Evolutionary conservation across 2,888 invertebrate species (phyloP).

Genomic region (Anthoptus insignis): DNA sequence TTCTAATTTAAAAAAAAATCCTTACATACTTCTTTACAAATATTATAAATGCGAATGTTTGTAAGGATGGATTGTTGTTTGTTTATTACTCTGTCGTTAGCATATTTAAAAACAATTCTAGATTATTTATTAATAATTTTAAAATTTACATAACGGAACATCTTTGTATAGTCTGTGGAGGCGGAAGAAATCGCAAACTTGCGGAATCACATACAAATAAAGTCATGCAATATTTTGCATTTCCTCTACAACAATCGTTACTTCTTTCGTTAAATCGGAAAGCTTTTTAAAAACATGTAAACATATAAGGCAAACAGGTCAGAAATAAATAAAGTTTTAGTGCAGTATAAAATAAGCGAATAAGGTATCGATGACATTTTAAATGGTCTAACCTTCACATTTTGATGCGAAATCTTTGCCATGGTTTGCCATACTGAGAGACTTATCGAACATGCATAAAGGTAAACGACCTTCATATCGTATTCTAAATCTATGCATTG

Average conservation of each 20-base stretch:
- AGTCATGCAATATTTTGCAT: neutral
- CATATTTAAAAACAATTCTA: no score
- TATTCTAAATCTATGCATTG: conserved; percentile 5
- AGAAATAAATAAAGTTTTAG: conserved; percentile 17
- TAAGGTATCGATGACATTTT: conserved; percentile 35
- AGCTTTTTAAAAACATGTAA: neutral
- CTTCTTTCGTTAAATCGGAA: neutral
- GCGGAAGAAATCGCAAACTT: neutral
- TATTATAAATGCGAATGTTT: no score
- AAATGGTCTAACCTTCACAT: conserved; percentile 35
- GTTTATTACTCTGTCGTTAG: no score
- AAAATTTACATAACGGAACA: neutral
- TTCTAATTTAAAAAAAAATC: no score
- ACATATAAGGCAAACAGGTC: conserved; percentile 11
- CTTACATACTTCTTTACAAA: no score
- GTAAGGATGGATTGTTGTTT: no score
- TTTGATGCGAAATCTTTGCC: conserved; percentile 29
- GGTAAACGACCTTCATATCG: conserved; percentile 16
- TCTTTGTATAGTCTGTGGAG: neutral
- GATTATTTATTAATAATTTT: no score
- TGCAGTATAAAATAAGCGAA: conserved; percentile 15
- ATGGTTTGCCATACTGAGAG: conserved; percentile 20
- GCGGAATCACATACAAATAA: neutral
- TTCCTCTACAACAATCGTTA: neutral
- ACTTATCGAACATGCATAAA: conserved; percentile 30